Percentiles rank a stretch among this genome's conserved stretches.
Evolutionary conservation across 1,140 invertebrate genomes (phyloP).

Genomic region (Orchestia grillus): DNA sequence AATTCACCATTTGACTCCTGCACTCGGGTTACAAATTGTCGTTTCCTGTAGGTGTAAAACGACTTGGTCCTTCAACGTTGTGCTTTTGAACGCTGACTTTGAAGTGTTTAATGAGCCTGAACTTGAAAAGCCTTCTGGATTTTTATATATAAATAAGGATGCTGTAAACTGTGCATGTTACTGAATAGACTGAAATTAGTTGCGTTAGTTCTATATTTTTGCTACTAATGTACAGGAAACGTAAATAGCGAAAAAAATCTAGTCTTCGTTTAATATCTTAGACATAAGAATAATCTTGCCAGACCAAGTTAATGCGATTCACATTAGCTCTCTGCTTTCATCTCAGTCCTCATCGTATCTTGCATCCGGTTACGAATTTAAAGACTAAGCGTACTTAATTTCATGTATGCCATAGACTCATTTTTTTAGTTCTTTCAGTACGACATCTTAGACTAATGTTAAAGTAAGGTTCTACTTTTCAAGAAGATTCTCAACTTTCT

Average conservation of each 20-base stretch:
- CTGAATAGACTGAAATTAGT: neutral
- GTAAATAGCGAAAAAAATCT: neutral
- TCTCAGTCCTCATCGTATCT: neutral
- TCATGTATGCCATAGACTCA: neutral
- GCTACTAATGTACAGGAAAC: constrained; percentile 44
- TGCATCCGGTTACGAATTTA: neutral
- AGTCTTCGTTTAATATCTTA: constrained; percentile 45
- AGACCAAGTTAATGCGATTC: neutral
- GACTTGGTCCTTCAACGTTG: neutral
- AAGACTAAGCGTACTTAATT: neutral
- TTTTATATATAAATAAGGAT: constrained; percentile 16
- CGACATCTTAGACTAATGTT: neutral
- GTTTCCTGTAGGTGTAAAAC: neutral
- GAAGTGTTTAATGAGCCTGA: neutral
- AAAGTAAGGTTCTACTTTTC: neutral
- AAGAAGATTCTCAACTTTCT: neutral
- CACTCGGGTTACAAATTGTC: neutral
- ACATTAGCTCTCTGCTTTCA: neutral
- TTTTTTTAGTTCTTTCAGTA: neutral
- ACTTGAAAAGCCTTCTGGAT: neutral
- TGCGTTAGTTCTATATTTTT: constrained; percentile 15
- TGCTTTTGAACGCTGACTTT: neutral
- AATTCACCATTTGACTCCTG: neutral
- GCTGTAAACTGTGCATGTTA: neutral
- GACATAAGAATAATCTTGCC: neutral